Conservation (phyloP, 2,888 invertebrate genomes). For the Nebria salina region DNA sequence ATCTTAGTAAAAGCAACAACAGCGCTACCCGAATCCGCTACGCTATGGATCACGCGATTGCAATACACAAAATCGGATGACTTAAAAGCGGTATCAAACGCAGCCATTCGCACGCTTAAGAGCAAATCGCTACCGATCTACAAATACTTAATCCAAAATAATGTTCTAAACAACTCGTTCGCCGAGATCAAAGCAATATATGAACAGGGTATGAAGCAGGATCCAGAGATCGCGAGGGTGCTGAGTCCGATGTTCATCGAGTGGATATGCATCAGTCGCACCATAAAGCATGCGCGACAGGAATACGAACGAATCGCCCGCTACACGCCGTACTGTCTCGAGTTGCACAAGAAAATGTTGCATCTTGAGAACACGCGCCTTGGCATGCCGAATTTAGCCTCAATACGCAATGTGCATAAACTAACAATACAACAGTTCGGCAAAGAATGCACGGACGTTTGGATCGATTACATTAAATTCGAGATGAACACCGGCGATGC, state of each 20-base stretch:
- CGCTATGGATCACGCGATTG: constrained; percentile 61
- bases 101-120: constrained; percentile 59
- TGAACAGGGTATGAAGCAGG: constrained; percentile 62
- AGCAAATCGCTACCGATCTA: constrained; percentile 63
- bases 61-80: constrained; percentile 15
- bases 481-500: constrained; percentile 27
- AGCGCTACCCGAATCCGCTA: constrained; percentile 61
- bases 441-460: constrained; percentile 70
- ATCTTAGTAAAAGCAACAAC: constrained; percentile 61
- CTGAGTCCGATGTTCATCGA: constrained; percentile 72
- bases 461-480: constrained; percentile 78
- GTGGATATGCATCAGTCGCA: constrained; percentile 63
- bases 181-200: constrained; percentile 61
- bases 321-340: constrained; percentile 55
- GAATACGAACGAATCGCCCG: constrained; percentile 68
- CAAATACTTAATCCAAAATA: constrained; percentile 60
- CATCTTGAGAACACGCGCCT: constrained; percentile 65
- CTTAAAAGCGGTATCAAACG: constrained; percentile 16
- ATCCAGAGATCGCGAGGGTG: constrained; percentile 63
- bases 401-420: constrained; percentile 70
- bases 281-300: constrained; percentile 69
- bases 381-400: constrained; percentile 55
- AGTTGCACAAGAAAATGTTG: constrained; percentile 60
- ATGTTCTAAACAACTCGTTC: constrained; percentile 57
- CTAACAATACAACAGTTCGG: constrained; percentile 75